A percentile compares a stretch with the other conserved stretches of the same genome.
Conservation (phyloP, 2,888 invertebrate genomes). For the Chloroclystis v-ata region DNA sequence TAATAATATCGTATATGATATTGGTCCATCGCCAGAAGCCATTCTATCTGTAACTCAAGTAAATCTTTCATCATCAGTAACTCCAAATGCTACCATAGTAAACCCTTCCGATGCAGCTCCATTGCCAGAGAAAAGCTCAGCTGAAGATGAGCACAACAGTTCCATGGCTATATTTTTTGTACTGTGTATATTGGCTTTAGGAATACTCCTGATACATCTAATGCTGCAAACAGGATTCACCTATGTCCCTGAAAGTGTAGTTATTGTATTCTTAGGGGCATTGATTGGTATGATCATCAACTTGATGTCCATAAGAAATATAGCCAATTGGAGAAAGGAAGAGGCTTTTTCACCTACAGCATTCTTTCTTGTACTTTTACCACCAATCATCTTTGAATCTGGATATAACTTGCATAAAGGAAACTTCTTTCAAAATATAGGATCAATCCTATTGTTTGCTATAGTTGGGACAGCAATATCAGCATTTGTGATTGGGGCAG, state of each 20-base stretch:
- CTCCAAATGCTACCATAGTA: constrained; percentile 63
- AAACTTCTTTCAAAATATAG: constrained; percentile 97
- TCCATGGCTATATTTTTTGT: constrained; percentile 99
- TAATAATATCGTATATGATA: constrained; percentile 50
- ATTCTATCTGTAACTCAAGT: constrained; percentile 50
- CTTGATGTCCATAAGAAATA: constrained; percentile 90
- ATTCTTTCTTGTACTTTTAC: constrained; percentile 96
- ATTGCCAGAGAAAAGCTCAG: constrained; percentile 92
- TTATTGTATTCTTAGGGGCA: constrained; percentile 96
- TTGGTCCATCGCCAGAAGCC: constrained; percentile 54
- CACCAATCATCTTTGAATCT: constrained; percentile 99
- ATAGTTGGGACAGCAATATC: constrained; percentile 98
- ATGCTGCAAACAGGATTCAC: constrained; percentile 97
- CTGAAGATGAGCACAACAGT: constrained; percentile 97
- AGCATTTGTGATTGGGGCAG: constrained; percentile 97
- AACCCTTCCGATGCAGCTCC: constrained; percentile 86
- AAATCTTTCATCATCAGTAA: constrained; percentile 52
- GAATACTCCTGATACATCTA: constrained; percentile 95
- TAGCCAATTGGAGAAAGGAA: constrained; percentile 97
- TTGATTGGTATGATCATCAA: constrained; percentile 94
- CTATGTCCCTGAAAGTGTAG: constrained; percentile 98
- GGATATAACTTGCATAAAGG: constrained; percentile 99
- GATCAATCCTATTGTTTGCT: constrained; percentile 98
- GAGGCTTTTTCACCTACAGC: constrained; percentile 99
- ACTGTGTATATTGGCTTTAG: constrained; percentile 94